These are phyloP conservation scores for Helogale parvula DNA, from an alignment of 2,113 vertebrate genomes.

Conservation along the genomic window DNA sequence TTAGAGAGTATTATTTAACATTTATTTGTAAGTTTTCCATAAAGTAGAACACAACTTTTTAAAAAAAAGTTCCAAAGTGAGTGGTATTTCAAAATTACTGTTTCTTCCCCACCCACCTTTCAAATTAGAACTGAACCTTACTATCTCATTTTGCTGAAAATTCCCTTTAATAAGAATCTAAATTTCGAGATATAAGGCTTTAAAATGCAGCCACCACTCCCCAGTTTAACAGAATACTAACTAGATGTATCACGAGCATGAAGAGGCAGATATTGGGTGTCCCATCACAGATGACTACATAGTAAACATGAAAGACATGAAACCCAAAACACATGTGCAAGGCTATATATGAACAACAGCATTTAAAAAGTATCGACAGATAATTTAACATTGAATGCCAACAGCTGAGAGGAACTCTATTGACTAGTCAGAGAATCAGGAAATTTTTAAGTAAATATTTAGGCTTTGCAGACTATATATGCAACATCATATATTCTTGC, in stretches of 20 bases:
- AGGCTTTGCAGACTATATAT: not conserved
- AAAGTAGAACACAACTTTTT: constrained; percentile 32
- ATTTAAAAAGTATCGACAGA: not conserved
- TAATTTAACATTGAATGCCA: constrained; percentile 18
- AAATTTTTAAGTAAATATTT: not conserved
- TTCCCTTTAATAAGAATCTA: not conserved
- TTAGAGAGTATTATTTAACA: constrained; percentile 13
- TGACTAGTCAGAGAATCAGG: not conserved
- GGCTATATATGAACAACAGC: not conserved
- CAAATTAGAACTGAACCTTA: not conserved
- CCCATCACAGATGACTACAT: not conserved
- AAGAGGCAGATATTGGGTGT: not conserved
- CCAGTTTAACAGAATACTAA: constrained; percentile 23
- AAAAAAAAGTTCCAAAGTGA: not conserved
- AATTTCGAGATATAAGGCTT: constrained; percentile 14
- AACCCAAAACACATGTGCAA: not conserved
- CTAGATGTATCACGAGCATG: not conserved
- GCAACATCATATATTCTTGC: not conserved
- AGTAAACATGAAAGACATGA: not conserved
- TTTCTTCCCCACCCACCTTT: not conserved
- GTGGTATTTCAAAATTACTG: not conserved
- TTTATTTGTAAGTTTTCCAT: not conserved
- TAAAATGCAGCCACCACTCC: not conserved
- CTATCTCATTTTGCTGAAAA: constrained; percentile 21
- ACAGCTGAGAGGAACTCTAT: not conserved